Evolutionary conservation across 2,888 invertebrate genomes (phyloP).

Genomic region (Coelinius sp.): DNA sequence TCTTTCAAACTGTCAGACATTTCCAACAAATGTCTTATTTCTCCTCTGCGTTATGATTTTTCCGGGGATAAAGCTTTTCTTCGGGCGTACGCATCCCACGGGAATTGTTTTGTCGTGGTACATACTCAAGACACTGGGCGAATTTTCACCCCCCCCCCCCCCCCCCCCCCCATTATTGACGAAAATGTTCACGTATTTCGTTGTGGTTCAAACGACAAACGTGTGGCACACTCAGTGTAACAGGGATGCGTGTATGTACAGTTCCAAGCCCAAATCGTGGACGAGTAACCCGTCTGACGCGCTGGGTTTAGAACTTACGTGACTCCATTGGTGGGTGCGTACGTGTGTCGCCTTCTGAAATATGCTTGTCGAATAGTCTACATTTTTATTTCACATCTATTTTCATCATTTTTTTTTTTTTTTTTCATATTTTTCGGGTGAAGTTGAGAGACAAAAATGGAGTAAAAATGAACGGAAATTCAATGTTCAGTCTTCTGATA

Average conservation of each 20-base stretch:
- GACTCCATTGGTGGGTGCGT: constrained; percentile 43
- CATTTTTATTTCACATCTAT: background rate
- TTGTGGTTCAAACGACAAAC: constrained; percentile 26
- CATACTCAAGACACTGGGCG: background rate
- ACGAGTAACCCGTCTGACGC: constrained; percentile 29
- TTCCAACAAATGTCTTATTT: background rate
- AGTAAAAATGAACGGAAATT: constrained; percentile 24
- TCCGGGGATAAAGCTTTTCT: background rate
- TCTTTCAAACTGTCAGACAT: background rate
- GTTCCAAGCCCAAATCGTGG: constrained; percentile 36
- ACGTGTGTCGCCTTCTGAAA: constrained; percentile 49
- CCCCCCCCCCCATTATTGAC: constrained; percentile 29
- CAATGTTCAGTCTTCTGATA: constrained; percentile 19
- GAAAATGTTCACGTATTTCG: constrained; percentile 37
- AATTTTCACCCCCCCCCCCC: too few relatives aligned
- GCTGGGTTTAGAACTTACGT: constrained; percentile 44
- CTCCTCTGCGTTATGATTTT: background rate
- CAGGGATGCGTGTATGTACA: constrained; percentile 16
- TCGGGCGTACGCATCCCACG: background rate
- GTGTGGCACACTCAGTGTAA: background rate
- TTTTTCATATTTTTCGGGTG: background rate
- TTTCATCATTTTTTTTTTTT: constrained; percentile 14
- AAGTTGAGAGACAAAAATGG: constrained; percentile 11
- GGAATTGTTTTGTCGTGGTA: constrained; percentile 18
- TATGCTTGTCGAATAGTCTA: constrained; percentile 47